Evolutionary conservation across 2,113 vertebrate species (phyloP), one percentile per base, ranked within the genome.

Genomic region (Antidorcas marsupialis): DNA sequence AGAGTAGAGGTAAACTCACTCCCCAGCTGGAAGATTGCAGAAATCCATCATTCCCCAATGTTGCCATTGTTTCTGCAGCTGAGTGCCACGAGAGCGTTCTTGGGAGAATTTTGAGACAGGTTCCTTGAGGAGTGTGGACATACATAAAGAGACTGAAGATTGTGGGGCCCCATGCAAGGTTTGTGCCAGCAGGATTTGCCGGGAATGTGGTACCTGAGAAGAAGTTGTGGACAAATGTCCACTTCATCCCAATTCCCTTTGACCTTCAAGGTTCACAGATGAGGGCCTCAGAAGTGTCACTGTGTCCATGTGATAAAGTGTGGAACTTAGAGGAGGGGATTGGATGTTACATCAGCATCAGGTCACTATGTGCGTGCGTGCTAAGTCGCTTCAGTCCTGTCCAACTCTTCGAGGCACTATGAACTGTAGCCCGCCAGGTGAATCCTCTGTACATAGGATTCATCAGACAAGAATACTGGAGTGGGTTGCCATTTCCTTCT

Each of bases 281-380:
- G 3, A 79, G 9, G 27, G 0, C 33, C 1, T 55, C 25, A 5
- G 6, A 2, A 27, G 17, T 8, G 11, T 2, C 2, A 3, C 5
- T 60, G n/a, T 19, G 9, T 60, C 67, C 12, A 1, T 19, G 21
- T 19, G 3, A 95, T 60, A 28, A 33, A 53, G 3, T 45, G n/a
- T 4, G 27, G 9, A 39, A 43, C 7, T 81, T 43, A 36, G n/a
- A 88, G 28, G 12, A 57, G 28, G 23, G 17, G 2, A 12, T 76
- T 88, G 28, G 39, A 59, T 53, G 19, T 55, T 76, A 53, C 2
- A 43, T 64, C 60, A 82, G 47, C 59, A 10, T 74, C 76, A 85
- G 45, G 85, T 88, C 60, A 25, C 39, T 62, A 12, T 27, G 36
- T 27, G 36, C 1, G 0, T 43, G 71, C 3, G 0, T 43, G 36